Evolutionary conservation across 64 coral and sea anemone genomes (phyloP).

Genomic region (Anthopleura sola): DNA sequence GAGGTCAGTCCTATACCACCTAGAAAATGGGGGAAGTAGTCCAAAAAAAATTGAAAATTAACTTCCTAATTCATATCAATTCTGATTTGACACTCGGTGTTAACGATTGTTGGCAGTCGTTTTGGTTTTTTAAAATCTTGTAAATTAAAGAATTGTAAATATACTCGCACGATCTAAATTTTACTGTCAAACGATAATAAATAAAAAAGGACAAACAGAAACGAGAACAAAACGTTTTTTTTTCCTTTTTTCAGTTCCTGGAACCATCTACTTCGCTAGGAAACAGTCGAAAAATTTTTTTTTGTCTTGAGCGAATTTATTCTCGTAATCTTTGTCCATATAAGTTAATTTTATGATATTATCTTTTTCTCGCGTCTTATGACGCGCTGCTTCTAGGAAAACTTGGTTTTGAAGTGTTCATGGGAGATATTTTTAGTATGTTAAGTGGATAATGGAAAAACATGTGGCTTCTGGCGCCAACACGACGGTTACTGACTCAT

Average conservation of each 20-base stretch:
- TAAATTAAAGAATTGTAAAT: slow-evolving; percentile 1
- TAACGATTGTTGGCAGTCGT: neutral
- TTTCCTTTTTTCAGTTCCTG: too few relatives aligned
- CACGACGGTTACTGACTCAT: neutral
- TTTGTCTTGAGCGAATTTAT: too few relatives aligned
- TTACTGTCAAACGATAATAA: neutral
- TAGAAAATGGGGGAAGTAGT: too few relatives aligned
- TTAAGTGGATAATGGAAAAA: neutral
- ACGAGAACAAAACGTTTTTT: neutral
- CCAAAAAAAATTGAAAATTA: too few relatives aligned
- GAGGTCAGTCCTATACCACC: too few relatives aligned
- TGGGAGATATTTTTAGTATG: neutral
- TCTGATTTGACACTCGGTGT: neutral
- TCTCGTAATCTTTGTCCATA: too few relatives aligned
- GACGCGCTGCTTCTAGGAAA: neutral
- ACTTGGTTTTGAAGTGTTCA: neutral
- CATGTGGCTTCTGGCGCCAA: neutral
- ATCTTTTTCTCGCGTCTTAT: neutral
- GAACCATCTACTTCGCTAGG: too few relatives aligned
- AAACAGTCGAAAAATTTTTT: too few relatives aligned
- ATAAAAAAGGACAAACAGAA: neutral
- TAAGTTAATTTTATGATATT: too few relatives aligned
- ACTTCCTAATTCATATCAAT: neutral
- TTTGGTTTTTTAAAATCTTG: neutral
- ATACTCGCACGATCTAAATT: neutral